Conservation (phyloP, 2,113 vertebrate genomes). For the Nannobrachium achirus region DNA sequence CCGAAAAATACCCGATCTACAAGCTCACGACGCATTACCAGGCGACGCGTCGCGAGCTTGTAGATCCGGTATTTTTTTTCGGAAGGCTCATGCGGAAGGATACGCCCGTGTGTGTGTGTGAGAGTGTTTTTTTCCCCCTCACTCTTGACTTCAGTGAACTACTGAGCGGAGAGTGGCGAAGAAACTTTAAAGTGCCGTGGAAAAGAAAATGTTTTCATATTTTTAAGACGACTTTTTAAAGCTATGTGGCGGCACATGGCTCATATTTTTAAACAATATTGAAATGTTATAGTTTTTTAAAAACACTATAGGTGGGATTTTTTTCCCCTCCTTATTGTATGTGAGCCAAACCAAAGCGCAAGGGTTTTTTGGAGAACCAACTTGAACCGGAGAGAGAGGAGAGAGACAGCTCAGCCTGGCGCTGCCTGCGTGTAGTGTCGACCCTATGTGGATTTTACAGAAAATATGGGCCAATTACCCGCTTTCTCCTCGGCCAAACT, state of each 20-base stretch:
- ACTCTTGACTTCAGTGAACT: slow-evolving; percentile 46
- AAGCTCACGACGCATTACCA: too few relatives aligned
- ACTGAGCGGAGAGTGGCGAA: slow-evolving; percentile 51
- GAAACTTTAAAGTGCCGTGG: slow-evolving; percentile 36
- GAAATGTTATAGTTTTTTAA: slow-evolving; percentile 33
- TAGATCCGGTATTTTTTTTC: background rate
- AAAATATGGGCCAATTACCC: slow-evolving; percentile 80
- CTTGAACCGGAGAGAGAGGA: slow-evolving; percentile 56
- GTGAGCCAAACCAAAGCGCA: slow-evolving; percentile 1
- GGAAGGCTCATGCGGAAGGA: slow-evolving; percentile 74
- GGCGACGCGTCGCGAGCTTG: too few relatives aligned
- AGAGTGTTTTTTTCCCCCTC: slow-evolving; percentile 11
- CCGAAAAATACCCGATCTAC: too few relatives aligned
- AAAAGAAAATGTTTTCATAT: slow-evolving; percentile 7
- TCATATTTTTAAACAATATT: background rate
- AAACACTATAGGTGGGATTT: background rate
- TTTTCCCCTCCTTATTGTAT: background rate
- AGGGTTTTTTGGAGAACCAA: slow-evolving; percentile 40
- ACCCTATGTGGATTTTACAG: slow-evolving; percentile 84
- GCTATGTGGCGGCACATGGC: background rate
- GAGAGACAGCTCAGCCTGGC: slow-evolving; percentile 64
- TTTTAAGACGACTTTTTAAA: slow-evolving; percentile 17
- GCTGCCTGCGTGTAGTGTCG: slow-evolving; percentile 58
- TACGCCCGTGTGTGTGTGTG: slow-evolving; percentile 25
- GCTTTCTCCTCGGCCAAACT: slow-evolving; percentile 72